Evolutionary conservation across 2,888 invertebrate genomes (phyloP), one percentile per base, ranked within the genome.

Genomic region (Meliscaeva auricollis): DNA sequence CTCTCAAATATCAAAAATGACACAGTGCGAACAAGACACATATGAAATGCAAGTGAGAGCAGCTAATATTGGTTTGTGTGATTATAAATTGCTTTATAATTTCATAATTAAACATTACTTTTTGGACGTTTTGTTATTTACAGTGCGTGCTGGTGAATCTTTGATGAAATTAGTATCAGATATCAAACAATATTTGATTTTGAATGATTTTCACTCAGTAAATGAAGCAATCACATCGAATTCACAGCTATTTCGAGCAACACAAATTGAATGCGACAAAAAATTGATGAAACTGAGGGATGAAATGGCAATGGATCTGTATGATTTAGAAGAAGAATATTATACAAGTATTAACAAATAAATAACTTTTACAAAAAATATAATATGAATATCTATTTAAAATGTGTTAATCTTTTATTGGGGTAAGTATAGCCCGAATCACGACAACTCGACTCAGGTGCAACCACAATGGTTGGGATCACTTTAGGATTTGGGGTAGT

Each of bases 121-220:
- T 50, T 38, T 15, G 13, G 1, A 15, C 1, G 11, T 26, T 17
- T 11, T 68, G 0, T 7, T 56, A 46, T 72, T 93, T 93, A 92
- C 94, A 94, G 98, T 98, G 0, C 94, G 99, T 89, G 99, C 99
- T 78, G 98, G 98, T 0, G 99, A 99, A 93, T 98, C 98, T 0
- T 92, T 99, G 26, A 97, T 98, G 96, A 99, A 99, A 92, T 93
- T 99, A 32, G 98, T 99, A 0, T 98, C 98, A 0, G 99, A 99
- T 91, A 97, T 99, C 87, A 99, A 99, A 90, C 99, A 99, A 91
- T 99, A 99, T 92, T 93, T 99, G 54, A 98, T 99, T 89, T 94
- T 99, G 20, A 99, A 99, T 92, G 99, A 99, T 92, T 99, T 99
- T 91, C 98, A 98, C 54, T 98, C 98, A 1, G 98, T 99, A 0